Percentiles rank a stretch among this genome's conserved stretches.
These are phyloP conservation scores for Lepidostoma basale DNA, from an alignment of 1,140 invertebrate species.

Conservation along the genomic window DNA sequence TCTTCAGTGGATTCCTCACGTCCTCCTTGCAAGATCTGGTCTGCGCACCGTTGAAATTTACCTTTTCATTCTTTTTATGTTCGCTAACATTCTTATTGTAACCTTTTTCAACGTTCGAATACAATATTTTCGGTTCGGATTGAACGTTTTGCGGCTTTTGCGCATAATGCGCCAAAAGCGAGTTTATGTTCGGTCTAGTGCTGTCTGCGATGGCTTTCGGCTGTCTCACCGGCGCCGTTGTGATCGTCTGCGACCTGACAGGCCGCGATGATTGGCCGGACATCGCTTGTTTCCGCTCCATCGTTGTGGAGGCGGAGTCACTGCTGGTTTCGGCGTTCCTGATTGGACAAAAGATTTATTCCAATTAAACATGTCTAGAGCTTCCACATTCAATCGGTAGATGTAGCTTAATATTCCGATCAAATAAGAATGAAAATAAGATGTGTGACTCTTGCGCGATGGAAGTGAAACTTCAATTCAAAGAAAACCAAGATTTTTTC, in stretches of 20 bases:
- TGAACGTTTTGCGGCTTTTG: conserved; percentile 8
- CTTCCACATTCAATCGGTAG: no score
- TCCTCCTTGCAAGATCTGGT: background rate
- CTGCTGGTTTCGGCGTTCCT: background rate
- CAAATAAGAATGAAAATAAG: no score
- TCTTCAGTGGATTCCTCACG: conserved; percentile 17
- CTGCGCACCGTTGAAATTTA: background rate
- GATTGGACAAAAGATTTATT: no score
- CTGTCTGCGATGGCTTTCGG: background rate
- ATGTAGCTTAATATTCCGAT: no score
- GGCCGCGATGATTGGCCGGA: background rate
- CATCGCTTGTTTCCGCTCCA: background rate
- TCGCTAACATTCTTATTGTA: background rate
- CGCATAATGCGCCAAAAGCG: background rate
- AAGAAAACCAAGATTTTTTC: no score
- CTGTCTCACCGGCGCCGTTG: background rate
- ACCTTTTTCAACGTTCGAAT: background rate
- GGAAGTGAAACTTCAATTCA: no score
- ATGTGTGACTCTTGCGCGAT: no score
- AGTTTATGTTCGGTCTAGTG: background rate
- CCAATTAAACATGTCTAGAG: no score
- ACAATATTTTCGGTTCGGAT: conserved; percentile 15
- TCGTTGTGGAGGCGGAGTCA: conserved; percentile 7
- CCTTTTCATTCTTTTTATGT: background rate
- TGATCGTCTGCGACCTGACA: background rate